These are phyloP conservation scores for Pterostichus niger DNA, from an alignment of 2,888 invertebrate genomes.

Conservation along the genomic window DNA sequence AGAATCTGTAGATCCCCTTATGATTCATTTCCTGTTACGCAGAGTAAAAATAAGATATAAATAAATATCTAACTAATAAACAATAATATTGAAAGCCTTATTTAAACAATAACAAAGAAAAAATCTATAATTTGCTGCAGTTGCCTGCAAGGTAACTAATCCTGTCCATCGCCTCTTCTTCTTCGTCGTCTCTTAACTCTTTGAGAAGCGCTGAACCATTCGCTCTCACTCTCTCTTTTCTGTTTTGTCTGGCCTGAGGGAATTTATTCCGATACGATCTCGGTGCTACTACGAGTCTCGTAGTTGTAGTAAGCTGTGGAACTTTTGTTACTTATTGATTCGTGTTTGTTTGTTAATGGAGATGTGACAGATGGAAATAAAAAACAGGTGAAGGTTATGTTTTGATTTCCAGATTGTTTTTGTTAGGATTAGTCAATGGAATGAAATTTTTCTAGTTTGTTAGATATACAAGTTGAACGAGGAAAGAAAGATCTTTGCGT, in stretches of 20 bases:
- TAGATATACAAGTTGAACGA: too few species aligned
- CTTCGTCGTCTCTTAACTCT: too few species aligned
- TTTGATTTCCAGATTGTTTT: constrained; percentile 20
- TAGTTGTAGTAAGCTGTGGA: constrained; percentile 33
- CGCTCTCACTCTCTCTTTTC: constrained; percentile 3
- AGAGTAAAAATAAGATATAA: too few species aligned
- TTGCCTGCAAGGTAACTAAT: too few species aligned
- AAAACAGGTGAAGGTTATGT: constrained; percentile 27
- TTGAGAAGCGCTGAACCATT: background rate
- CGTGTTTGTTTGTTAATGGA: constrained; percentile 52
- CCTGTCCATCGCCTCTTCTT: too few species aligned
- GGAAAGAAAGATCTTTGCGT: too few species aligned
- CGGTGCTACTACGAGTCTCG: constrained; percentile 9
- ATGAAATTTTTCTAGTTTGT: background rate
- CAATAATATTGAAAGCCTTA: too few species aligned
- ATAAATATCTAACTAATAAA: too few species aligned
- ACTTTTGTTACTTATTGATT: constrained; percentile 54
- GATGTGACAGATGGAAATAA: constrained; percentile 47
- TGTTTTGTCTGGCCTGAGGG: constrained; percentile 18
- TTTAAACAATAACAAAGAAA: too few species aligned
- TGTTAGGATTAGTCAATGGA: constrained; percentile 8
- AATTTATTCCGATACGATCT: constrained; percentile 47
- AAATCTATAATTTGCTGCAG: too few species aligned
- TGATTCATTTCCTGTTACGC: too few species aligned
- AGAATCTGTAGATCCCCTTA: too few species aligned